Conservation (phyloP, 2,113 vertebrate genomes). For the Hoplias malabaricus region DNA sequence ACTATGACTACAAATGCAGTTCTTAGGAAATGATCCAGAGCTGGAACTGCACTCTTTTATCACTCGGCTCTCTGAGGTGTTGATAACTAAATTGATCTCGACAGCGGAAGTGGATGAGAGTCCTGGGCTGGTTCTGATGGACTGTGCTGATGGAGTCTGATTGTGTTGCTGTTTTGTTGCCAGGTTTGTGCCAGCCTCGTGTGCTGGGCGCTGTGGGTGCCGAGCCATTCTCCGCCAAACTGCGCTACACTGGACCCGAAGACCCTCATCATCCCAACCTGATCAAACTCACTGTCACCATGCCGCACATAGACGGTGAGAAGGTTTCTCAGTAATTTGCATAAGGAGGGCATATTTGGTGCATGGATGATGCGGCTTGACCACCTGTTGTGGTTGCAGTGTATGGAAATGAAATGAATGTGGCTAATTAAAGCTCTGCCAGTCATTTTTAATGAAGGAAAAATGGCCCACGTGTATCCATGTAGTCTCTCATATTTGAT, state of each 20-base stretch:
- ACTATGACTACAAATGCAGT: not conserved
- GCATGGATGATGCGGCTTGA: too few species aligned
- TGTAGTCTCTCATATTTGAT: not conserved
- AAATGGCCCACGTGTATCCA: too few species aligned
- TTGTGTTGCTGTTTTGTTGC: not conserved
- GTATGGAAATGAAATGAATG: too few species aligned
- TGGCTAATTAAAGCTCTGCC: too few species aligned
- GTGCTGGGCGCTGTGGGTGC: slow-evolving; percentile 78
- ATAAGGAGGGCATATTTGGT: too few species aligned
- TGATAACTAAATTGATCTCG: not conserved
- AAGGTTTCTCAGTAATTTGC: too few species aligned
- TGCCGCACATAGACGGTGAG: slow-evolving; percentile 83
- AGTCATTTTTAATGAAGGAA: too few species aligned
- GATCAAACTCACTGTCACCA: slow-evolving; percentile 79
- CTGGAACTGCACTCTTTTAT: not conserved
- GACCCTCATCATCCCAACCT: slow-evolving; percentile 77
- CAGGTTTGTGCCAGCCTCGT: slow-evolving; percentile 82
- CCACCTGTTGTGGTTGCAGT: too few species aligned
- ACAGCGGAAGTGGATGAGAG: not conserved
- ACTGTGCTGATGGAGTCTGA: not conserved
- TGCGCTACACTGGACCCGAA: slow-evolving; percentile 80
- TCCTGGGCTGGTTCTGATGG: not conserved
- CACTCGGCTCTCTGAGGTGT: not conserved
- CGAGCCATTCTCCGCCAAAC: slow-evolving; percentile 82
- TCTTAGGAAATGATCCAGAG: not conserved